These are phyloP conservation scores for Gymnocephalus cernua DNA, from an alignment of 2,113 vertebrate species.

Conservation along the genomic window DNA sequence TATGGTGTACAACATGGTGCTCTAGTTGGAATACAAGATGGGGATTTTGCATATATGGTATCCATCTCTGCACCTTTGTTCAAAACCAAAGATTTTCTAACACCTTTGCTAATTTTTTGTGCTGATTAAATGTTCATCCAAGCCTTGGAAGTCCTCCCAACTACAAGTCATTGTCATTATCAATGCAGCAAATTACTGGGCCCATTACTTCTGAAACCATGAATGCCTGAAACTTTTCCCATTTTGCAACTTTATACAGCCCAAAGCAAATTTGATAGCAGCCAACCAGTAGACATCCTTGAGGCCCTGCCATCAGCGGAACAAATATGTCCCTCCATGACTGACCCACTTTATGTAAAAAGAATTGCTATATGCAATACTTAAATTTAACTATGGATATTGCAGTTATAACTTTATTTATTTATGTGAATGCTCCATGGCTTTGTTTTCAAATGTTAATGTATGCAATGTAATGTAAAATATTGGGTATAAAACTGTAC, in stretches of 20 bases:
- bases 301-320: too few species aligned
- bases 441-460: slow-evolving; percentile 14
- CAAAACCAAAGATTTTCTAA: not conserved
- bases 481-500: not conserved
- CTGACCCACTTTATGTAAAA: not conserved
- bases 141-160: not conserved
- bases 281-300: not conserved
- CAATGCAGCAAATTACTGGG: not conserved
- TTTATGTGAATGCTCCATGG: not conserved
- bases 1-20: not conserved
- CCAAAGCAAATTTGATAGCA: not conserved
- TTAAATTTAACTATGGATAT: not conserved
- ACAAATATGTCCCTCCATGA: not conserved
- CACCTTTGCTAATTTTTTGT: not conserved
- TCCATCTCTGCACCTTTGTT: too few species aligned
- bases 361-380: not conserved
- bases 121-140: not conserved
- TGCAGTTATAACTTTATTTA: not conserved
- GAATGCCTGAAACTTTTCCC: not conserved
- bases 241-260: not conserved
- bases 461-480: not conserved
- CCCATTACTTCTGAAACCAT: not conserved
- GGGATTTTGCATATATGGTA: not conserved
- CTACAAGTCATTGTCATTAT: not conserved
- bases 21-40: not conserved